Base-by-base conservation (phyloP, 2,888 invertebrate genomes). In the Hydraecia micacea region DNA sequence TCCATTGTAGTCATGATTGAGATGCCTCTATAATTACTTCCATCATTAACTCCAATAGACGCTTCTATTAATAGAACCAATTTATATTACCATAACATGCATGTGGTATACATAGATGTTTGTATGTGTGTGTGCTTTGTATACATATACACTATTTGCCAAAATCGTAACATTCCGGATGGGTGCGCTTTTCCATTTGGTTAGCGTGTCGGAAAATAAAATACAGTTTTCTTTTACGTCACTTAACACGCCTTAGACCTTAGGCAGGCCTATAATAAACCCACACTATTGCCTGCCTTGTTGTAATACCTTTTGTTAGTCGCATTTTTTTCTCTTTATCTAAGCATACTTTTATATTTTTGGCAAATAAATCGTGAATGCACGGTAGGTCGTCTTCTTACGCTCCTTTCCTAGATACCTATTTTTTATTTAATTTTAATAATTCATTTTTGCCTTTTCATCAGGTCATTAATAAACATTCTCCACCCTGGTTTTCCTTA, bases 151-250 rank as follows among this genome's bases (percentile, higher is more conserved):
- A 91, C 84, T 87, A 91, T 91, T 91, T 90, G 88, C 87, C 88
- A 81, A 86, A 90, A 92, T 89, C 90, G 92, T 93, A 93, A 91
- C 93, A 92, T 91, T 90, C 89, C 89, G 90, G 91, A 82, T 81
- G 72, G 79, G n/a, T 83, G 88, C 68, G 70, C 5, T 81, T 90
- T 25, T 85, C 91, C 93, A 93, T 15, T 88, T 77, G 60, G 0
- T 7, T 0, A 15, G 11, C 9, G 85, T 87, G 87, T 90, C 90
- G 91, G 78, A 84, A 83, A 65, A 39, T 55, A 0, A 2, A 46
- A 32, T 46, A 18, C 25, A 15, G n/a, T 18, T 60, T 49, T 49
- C 32, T 49, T 69, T 25, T 25, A n/a, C 28, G 46, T 69, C 39
- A 46, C 13, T 0, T 4, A 46, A 11, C 13, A 1, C 13, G 13